phyloP scores from a whole-genome alignment of 1,140 invertebrate genomes.

The Druon quercuslanigerum region DNA sequence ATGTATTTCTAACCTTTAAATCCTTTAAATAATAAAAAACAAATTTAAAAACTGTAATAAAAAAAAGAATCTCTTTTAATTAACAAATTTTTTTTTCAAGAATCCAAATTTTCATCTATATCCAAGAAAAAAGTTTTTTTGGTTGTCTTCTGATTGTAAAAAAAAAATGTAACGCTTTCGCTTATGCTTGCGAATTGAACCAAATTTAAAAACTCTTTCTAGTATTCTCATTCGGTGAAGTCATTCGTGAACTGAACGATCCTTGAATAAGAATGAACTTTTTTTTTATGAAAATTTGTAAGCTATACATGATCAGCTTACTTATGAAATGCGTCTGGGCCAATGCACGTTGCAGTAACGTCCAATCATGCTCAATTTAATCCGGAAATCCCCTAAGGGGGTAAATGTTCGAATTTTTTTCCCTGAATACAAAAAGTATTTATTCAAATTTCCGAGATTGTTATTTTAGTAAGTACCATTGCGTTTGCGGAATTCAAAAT shows the following conservation, averaged over 20 bases:
- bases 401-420: background rate
- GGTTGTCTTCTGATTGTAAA: too few relatives aligned
- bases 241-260: background rate
- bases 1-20: too few relatives aligned
- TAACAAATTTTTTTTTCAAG: too few relatives aligned
- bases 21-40: too few relatives aligned
- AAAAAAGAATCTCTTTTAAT: too few relatives aligned
- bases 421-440: background rate
- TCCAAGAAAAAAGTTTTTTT: too few relatives aligned
- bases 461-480: background rate
- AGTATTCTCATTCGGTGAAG: background rate
- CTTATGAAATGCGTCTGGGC: background rate
- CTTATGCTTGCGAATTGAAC: background rate
- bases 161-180: background rate
- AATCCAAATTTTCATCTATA: too few relatives aligned
- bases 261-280: conserved; percentile 1
- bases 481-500: background rate
- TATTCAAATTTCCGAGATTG: background rate
- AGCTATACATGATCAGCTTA: conserved; percentile 16
- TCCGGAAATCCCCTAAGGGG: background rate
- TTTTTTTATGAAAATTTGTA: conserved; percentile 18
- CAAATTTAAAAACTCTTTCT: background rate
- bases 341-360: background rate
- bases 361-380: background rate
- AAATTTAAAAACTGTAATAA: too few relatives aligned